Evolutionary conservation across 2,888 invertebrate species (phyloP).

Genomic region (Brachylomia viminalis): DNA sequence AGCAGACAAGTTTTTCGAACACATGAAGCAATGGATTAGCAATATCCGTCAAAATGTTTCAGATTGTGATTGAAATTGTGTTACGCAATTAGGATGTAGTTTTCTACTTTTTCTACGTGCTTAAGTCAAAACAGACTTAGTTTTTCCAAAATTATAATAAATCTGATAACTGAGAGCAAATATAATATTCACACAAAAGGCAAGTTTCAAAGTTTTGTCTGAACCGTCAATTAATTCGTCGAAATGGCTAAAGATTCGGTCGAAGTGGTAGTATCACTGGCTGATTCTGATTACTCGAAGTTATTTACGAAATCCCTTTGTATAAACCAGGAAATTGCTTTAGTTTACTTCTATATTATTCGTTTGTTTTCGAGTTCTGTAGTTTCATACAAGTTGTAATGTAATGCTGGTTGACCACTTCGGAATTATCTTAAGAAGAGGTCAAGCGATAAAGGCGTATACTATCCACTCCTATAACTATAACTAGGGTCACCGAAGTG

Average conservation of each 20-base stretch:
- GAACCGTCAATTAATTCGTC: neutral
- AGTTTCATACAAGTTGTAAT: neutral
- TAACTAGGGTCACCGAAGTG: neutral
- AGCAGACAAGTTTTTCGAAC: too few relatives aligned
- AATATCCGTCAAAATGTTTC: too few relatives aligned
- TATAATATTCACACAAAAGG: neutral
- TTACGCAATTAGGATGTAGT: too few relatives aligned
- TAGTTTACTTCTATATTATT: neutral
- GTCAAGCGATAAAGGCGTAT: neutral
- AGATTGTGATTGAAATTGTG: too few relatives aligned
- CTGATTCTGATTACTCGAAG: neutral
- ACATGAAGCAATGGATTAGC: too few relatives aligned
- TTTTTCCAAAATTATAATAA: neutral
- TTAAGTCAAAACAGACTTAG: too few relatives aligned
- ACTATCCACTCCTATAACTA: neutral
- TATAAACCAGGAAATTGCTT: slow-evolving; percentile 11
- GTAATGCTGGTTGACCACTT: neutral
- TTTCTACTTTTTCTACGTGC: too few relatives aligned
- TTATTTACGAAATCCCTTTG: slow-evolving; percentile 2
- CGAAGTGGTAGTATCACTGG: neutral
- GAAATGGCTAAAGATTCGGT: neutral
- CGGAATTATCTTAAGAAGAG: neutral
- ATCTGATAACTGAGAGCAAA: neutral
- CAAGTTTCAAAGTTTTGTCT: neutral
- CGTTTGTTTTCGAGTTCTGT: slow-evolving; percentile 4